Evolutionary conservation across 2,888 invertebrate species (phyloP).

Genomic region (Drosophila kuntzei): DNA sequence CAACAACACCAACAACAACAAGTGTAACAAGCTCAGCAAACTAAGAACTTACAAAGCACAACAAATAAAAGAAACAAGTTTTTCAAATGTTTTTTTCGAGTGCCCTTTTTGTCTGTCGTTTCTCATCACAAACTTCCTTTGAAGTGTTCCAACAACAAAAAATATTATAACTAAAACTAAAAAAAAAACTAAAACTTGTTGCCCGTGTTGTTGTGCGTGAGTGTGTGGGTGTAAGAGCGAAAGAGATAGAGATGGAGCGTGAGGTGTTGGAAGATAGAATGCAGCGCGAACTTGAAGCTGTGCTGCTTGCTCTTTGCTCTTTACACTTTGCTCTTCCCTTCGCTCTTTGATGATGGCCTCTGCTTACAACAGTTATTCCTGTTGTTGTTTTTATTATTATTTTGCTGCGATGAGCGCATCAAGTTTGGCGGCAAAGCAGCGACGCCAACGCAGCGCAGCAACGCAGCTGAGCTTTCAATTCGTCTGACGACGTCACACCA

Average conservation of each 20-base stretch:
- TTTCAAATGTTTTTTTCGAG: slow-evolving; percentile 37
- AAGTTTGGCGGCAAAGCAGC: slow-evolving; percentile 33
- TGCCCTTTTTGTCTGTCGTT: slow-evolving; percentile 27
- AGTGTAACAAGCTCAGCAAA: slow-evolving; percentile 34
- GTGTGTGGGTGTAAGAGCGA: slow-evolving; percentile 2
- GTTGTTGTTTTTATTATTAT: slow-evolving; percentile 13
- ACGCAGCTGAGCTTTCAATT: slow-evolving; percentile 32
- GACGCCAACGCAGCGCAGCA: slow-evolving; percentile 20
- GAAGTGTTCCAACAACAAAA: slow-evolving; percentile 30
- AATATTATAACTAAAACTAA: slow-evolving; percentile 12
- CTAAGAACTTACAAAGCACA: slow-evolving; percentile 44
- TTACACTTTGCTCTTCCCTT: slow-evolving; percentile 6
- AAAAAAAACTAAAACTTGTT: slow-evolving; percentile 36
- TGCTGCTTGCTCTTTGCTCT: neutral
- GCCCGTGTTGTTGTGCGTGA: slow-evolving; percentile 4
- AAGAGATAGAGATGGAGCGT: neutral
- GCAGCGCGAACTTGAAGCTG: slow-evolving; percentile 49
- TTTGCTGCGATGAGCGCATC: slow-evolving; percentile 60
- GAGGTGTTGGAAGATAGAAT: slow-evolving; percentile 44
- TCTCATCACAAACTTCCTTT: slow-evolving; percentile 48
- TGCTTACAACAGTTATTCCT: slow-evolving; percentile 17
- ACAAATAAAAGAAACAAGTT: slow-evolving; percentile 47
- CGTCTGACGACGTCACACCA: slow-evolving; percentile 41
- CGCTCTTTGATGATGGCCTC: neutral
- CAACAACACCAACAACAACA: slow-evolving; percentile 45